Percentiles rank a stretch among this genome's conserved stretches.
Evolutionary conservation across 2,888 invertebrate genomes (phyloP).

Genomic region (Phortica magna): DNA sequence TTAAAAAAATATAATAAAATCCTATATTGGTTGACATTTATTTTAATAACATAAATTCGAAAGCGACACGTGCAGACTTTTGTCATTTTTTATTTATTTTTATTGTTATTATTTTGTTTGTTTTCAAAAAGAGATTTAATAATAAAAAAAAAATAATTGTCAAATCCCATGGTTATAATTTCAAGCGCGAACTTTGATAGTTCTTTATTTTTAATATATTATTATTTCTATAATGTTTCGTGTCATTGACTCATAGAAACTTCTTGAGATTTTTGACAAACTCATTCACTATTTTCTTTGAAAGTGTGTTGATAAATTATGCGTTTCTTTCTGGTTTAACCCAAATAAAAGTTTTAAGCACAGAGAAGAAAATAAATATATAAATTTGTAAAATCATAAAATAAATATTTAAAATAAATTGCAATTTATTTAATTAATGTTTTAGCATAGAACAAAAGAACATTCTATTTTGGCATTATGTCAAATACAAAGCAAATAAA

Average conservation of each 20-base stretch:
- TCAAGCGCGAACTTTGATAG: too few relatives aligned
- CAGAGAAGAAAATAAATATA: not conserved
- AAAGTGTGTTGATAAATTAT: too few relatives aligned
- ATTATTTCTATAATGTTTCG: too few relatives aligned
- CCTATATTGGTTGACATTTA: not conserved
- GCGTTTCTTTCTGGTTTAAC: not conserved
- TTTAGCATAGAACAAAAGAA: constrained; percentile 6
- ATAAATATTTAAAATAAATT: not conserved
- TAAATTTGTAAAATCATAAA: not conserved
- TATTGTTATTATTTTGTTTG: too few relatives aligned
- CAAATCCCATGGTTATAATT: too few relatives aligned
- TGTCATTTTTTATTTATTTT: too few relatives aligned
- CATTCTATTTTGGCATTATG: not conserved
- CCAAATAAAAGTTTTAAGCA: not conserved
- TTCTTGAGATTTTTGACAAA: too few relatives aligned
- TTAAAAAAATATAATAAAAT: not conserved
- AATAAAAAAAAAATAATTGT: too few relatives aligned
- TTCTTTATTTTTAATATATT: too few relatives aligned
- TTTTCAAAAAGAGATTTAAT: too few relatives aligned
- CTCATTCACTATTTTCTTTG: too few relatives aligned
- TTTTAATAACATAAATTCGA: constrained; percentile 1
- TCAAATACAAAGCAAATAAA: not conserved
- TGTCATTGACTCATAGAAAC: too few relatives aligned
- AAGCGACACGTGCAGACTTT: not conserved
- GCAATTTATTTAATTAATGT: not conserved